These are phyloP conservation scores for Acleris sparsana DNA, from an alignment of 2,888 invertebrate genomes.

Conservation along the genomic window DNA sequence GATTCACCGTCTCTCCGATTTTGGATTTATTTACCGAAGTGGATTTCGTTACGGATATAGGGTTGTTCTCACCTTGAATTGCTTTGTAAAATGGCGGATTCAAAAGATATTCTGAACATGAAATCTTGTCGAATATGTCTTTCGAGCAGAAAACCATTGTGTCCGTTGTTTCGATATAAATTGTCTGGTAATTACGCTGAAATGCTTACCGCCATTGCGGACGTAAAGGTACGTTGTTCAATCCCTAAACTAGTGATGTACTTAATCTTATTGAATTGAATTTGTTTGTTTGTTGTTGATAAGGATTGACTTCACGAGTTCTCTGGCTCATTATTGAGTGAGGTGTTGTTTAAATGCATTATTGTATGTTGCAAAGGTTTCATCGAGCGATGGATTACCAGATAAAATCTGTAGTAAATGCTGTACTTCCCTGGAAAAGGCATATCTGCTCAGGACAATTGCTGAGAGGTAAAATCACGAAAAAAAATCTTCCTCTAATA, in stretches of 20 bases:
- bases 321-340: background rate
- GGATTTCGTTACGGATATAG: slow-evolving; percentile 15
- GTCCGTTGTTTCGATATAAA: slow-evolving; percentile 76
- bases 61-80: slow-evolving; percentile 19
- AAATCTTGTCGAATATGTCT: slow-evolving; percentile 77
- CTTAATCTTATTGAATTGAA: slow-evolving; percentile 15
- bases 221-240: slow-evolving; percentile 67
- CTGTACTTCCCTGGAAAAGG: slow-evolving; percentile 74
- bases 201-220: slow-evolving; percentile 79
- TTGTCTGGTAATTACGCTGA: slow-evolving; percentile 79
- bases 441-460: slow-evolving; percentile 74
- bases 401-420: slow-evolving; percentile 77
- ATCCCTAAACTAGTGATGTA: slow-evolving; percentile 36
- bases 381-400: slow-evolving; percentile 75
- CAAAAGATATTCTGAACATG: slow-evolving; percentile 59
- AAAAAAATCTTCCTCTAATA: slow-evolving; percentile 13
- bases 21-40: slow-evolving; percentile 14
- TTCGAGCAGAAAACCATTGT: slow-evolving; percentile 69
- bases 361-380: slow-evolving; percentile 55
- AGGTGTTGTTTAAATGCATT: slow-evolving; percentile 1
- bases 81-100: slow-evolving; percentile 53
- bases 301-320: slow-evolving; percentile 17
- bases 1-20: slow-evolving; percentile 33
- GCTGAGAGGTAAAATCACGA: slow-evolving; percentile 77
- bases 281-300: slow-evolving; percentile 24